Conservation (phyloP, 2,113 vertebrate genomes). For the Lycocorax pyrrhopterus region DNA sequence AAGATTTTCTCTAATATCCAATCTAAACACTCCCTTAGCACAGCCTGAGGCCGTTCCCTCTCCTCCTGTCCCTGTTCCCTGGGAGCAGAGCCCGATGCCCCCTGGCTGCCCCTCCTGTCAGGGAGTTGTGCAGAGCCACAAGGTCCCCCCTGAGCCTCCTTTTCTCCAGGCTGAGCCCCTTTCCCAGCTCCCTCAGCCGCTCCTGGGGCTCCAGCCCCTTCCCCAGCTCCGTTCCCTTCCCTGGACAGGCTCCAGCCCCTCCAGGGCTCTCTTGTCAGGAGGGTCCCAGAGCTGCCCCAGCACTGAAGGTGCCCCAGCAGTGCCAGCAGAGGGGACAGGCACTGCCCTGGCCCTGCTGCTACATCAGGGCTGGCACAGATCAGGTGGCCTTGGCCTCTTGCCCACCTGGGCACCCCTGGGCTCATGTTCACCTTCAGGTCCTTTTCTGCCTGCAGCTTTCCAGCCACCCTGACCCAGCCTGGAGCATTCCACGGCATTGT, state of each 20-base stretch:
- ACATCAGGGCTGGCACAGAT: background rate
- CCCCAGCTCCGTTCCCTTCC: background rate
- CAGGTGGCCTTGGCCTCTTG: background rate
- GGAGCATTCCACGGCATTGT: background rate
- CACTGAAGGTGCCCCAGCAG: background rate
- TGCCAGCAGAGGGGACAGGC: background rate
- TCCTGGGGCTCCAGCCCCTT: background rate
- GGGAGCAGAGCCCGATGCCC: background rate
- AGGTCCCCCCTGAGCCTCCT: background rate
- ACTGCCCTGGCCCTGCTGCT: background rate
- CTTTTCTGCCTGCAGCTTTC: background rate
- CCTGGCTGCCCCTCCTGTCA: background rate
- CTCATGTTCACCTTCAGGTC: background rate
- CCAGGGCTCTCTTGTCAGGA: background rate
- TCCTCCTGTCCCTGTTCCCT: background rate
- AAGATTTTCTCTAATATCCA: background rate
- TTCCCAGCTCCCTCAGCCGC: background rate
- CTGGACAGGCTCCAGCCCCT: background rate
- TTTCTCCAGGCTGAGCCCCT: background rate
- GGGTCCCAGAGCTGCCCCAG: background rate
- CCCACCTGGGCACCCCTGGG: background rate
- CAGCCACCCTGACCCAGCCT: background rate
- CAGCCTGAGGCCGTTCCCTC: background rate
- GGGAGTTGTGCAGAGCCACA: background rate
- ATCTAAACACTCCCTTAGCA: background rate